Evolutionary conservation across 1,140 invertebrate species (phyloP), one percentile per base, ranked within the genome.

Genomic region (Heliconius himera): DNA sequence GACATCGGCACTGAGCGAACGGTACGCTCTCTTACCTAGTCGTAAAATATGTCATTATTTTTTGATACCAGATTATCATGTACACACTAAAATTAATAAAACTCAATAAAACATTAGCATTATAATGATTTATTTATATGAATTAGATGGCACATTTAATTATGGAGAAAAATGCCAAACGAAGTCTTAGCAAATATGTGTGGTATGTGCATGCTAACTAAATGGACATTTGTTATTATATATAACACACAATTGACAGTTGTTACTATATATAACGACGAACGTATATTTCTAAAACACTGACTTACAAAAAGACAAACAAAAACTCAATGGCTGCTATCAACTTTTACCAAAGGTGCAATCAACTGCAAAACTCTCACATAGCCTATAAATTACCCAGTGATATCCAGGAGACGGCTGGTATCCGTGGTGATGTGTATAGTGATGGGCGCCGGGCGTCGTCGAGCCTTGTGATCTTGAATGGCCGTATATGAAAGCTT

Each of bases 21-120:
- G 71, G 97, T 98, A 81, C 98, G 96, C 94, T 99, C 98, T 87
- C 98, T 96, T 46, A 99, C 98, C 98, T 99, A 95, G 74, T 91
- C 81, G 82, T 82, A 74, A 76, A 73, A 85, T 81, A 73, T 71
- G 70, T 26, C 26, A 81, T 73, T 74, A 77, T 49, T 81, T 41
- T 75, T 80, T 78, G 66, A 46, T 70, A 82, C 33, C 56, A 85
- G 72, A 1, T 38, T 29, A 29, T 66, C n/a, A 16, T 9, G 9
- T 29, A 29, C 9, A 29, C 60, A 66, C 22, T 29, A 66, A 29
- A 66, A 26, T 66, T 26, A 8, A 29, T 26, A 66, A 66, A 41
- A 77, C 26, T 22, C 8, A 38, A 77, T 49, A 74, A 72, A 71
- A 72, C 46, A 72, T 79, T 79, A 79, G 77, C 77, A 49, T 78